phyloP scores from a whole-genome alignment of 64 coral and sea anemone species.

The Exaiptasia diaphana region DNA sequence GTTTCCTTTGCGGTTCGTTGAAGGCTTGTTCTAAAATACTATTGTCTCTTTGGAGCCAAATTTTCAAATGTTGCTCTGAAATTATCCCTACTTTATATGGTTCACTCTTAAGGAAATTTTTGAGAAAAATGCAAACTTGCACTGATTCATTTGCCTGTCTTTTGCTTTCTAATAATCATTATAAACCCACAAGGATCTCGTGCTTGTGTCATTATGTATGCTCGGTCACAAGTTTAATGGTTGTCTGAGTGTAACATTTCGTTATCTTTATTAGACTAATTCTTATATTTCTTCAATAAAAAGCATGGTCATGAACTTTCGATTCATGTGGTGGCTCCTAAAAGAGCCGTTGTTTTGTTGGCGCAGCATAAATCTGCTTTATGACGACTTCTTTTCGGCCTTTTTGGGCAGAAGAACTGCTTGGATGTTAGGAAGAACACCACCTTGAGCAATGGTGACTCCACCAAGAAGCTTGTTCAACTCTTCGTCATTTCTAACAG shows the following conservation, averaged over 20 bases:
- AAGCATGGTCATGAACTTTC: constrained; percentile 3
- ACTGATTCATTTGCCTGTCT: too few species aligned
- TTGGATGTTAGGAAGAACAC: not conserved
- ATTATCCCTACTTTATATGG: too few species aligned
- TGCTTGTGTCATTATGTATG: too few species aligned
- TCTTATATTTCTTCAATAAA: not conserved
- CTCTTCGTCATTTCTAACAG: not conserved
- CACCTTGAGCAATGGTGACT: not conserved
- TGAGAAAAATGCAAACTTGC: too few species aligned
- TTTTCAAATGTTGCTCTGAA: not conserved
- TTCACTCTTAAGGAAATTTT: too few species aligned
- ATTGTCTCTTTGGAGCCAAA: not conserved
- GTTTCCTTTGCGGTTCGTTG: not conserved
- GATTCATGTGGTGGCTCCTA: constrained; percentile 34
- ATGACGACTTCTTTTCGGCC: not conserved
- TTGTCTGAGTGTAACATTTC: too few species aligned
- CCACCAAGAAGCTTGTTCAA: constrained; percentile 20
- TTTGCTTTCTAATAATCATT: too few species aligned
- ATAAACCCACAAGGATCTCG: too few species aligned
- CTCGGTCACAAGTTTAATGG: too few species aligned
- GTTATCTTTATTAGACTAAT: too few species aligned
- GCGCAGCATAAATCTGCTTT: not conserved
- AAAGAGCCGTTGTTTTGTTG: constrained; percentile 45
- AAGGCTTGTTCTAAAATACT: not conserved
- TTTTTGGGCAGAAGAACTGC: not conserved